Evolutionary conservation across 2,797 vertebrate genomes (phyloP).

Genomic region (Pristis pectinata): DNA sequence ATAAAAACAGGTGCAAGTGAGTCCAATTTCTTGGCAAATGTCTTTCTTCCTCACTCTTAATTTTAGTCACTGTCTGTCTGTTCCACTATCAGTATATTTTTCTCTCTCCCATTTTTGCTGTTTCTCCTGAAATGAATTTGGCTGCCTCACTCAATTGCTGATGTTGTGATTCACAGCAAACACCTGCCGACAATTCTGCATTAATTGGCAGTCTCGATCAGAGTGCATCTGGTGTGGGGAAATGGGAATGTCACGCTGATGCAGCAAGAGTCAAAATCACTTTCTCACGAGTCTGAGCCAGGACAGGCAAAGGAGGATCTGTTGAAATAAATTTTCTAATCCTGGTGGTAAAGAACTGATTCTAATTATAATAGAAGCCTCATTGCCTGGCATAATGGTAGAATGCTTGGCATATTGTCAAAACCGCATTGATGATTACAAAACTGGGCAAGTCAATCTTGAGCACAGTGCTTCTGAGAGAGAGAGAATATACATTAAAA

Average conservation of each 20-base stretch:
- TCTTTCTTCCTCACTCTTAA: background rate
- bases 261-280: background rate
- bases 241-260: background rate
- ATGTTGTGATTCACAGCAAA: background rate
- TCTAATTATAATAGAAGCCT: conserved; percentile 19
- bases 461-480: too few relatives aligned
- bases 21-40: too few relatives aligned
- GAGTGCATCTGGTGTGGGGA: background rate
- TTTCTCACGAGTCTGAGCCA: background rate
- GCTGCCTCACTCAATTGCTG: background rate
- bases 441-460: background rate
- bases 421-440: background rate
- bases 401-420: background rate
- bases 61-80: background rate
- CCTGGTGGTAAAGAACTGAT: background rate
- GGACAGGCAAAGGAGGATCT: background rate
- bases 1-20: too few relatives aligned
- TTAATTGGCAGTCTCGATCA: conserved; percentile 28
- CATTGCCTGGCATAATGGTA: background rate
- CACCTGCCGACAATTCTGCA: conserved; percentile 15
- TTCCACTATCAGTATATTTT: background rate
- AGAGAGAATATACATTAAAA: background rate
- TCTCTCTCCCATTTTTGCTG: background rate
- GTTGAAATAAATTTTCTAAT: conserved; percentile 19
- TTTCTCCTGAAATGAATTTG: background rate